Base-by-base conservation (phyloP, 92 coral and sea anemone species). In the Ricordea florida region DNA sequence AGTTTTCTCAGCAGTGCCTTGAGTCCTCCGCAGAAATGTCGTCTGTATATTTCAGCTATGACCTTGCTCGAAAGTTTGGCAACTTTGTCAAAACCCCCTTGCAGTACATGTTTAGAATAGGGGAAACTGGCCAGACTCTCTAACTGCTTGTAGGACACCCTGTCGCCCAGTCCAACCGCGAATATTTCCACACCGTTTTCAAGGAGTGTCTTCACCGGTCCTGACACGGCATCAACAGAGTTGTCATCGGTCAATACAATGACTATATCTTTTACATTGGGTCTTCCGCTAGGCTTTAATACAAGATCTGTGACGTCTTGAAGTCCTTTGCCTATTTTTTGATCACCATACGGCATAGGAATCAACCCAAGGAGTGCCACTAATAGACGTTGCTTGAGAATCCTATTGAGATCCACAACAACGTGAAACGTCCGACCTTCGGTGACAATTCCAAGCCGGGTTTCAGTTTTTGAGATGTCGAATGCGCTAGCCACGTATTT, bases 361-460 rank as follows among this genome's bases (percentile, higher is more conserved):
- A 77, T 60, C 8, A 75, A 36, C 5, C 75, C 69, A 15, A 77
- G 65, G 2, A 74, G 82, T 10, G 45, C 67, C 34, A 60, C 20
- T 22, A 89, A 40, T 9, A 45, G 76, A 21, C 61, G 42, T 26
- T 47, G 52, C 28, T 57, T 52, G 4, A 76, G 49, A 3, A 72
- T 73, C 22, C 83, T 82, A 27, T 80, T 85, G 41, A 89, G 60
- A 57, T 87, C 88, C 35, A 76, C 62, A 15, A 69, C 85, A 69
- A 76, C 41, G 37, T 69, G 68, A 34, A 85, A 85, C 16, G 66
- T 47, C 3, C 51, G 46, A 14, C 88, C 87, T 23, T 80, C 87
- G 17, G 76, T 65, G 3, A 89, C 80, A 7, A 89, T 21, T 40
- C 96, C 96, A 74, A 89, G 41, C 44, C 81, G 89, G 21, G 76